Base-by-base conservation (phyloP, 2,797 vertebrate genomes). In the Mus minutoides region DNA sequence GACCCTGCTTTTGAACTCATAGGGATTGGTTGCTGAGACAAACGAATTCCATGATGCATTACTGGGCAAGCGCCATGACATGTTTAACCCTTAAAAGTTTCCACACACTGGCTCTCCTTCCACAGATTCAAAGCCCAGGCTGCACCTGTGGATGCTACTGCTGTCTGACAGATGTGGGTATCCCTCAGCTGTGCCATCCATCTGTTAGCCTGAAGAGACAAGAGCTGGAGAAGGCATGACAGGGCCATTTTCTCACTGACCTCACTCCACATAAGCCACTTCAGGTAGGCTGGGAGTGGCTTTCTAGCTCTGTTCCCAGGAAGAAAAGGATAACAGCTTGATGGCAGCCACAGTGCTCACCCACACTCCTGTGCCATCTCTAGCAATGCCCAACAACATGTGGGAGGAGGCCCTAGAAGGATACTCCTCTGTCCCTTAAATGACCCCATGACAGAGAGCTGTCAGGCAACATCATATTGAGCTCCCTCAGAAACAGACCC, bases 151-250 rank as follows among this genome's bases (percentile, higher is more conserved):
- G 76, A 29, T 9, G 21, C 9, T 58, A 43, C 31, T 10, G 37
- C 49, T 46, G 0, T 52, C 85, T 69, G 8, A 40, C 22, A 10
- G 46, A 22, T 4, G 4, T 2, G 31, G 0, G 0, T 16, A 29
- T 17, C 17, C 26, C 3, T 3, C 7, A 85, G 34, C 34, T 21
- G 0, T 69, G 1, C 0, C 11, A 6, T 37, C 19, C 3, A 2
- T 22, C 43, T 6, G n/a, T 13, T 4, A 56, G 46, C 16, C 37
- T 5, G 67, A 40, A 90, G 60, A 43, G 46, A 22, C 49, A 21
- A 17, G 16, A 14, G 43, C 29, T 7, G 2, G 0, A 40, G 67
- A 37, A 5, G 3, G 13, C 10, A 40, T 49, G 0, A 26, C 31
- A 4, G 1, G 84, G 71, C 6, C 34, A n/a, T 26, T 62, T 9